phyloP scores from a whole-genome alignment of 2,113 vertebrate genomes.

The Tyto alba region DNA sequence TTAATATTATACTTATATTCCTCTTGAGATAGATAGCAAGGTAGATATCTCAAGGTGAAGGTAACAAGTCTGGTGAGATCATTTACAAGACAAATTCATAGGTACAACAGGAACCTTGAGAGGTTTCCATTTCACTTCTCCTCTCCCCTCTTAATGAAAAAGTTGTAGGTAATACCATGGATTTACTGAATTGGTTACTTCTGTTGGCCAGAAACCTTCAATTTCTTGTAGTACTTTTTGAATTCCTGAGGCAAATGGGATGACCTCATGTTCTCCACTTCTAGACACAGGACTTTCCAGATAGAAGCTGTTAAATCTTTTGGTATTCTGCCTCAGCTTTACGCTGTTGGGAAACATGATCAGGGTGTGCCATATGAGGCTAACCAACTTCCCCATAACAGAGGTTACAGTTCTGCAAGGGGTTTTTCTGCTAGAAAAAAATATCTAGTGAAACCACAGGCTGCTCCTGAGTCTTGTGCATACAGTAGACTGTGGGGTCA shows the following conservation, averaged over 20 bases:
- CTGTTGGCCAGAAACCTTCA: neutral
- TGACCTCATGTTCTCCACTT: neutral
- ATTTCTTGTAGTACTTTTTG: neutral
- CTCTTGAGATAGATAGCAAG: neutral
- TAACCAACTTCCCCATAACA: neutral
- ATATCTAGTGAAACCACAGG: neutral
- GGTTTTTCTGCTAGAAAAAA: neutral
- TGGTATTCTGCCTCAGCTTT: neutral
- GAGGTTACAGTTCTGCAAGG: neutral
- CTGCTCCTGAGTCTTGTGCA: neutral
- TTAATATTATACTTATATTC: neutral
- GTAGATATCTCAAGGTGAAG: neutral
- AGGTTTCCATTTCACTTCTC: neutral
- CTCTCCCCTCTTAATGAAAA: neutral
- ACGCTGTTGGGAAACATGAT: neutral
- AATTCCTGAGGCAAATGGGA: neutral
- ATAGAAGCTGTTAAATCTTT: neutral
- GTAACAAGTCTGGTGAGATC: neutral
- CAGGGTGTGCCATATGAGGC: neutral
- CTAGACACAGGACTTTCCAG: neutral
- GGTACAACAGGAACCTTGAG: neutral
- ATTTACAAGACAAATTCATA: neutral
- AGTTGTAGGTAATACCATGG: neutral
- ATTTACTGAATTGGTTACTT: neutral
- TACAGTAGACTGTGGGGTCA: neutral